These are phyloP conservation scores for Acipenser ruthenus DNA, from an alignment of 2,797 vertebrate species.

Conservation along the genomic window DNA sequence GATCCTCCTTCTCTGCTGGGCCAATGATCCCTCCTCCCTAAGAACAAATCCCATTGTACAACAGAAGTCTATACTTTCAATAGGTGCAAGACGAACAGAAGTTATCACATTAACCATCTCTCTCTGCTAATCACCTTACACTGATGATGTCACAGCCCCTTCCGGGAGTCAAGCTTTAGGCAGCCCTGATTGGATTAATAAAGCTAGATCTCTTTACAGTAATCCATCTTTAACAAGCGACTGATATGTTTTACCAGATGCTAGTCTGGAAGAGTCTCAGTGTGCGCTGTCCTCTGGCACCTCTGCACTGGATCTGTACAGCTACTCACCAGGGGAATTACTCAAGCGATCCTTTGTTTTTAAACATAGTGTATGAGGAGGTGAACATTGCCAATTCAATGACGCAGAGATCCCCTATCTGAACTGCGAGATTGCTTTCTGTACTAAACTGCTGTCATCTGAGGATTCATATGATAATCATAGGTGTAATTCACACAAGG, in stretches of 20 bases:
- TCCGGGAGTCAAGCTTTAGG: slow-evolving; percentile 22
- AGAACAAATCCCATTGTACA: too few relatives aligned
- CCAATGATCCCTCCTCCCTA: too few relatives aligned
- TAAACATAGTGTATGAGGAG: too few relatives aligned
- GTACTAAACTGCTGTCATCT: too few relatives aligned
- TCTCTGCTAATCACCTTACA: background rate
- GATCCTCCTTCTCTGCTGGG: too few relatives aligned
- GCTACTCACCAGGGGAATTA: background rate
- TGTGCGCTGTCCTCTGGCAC: background rate
- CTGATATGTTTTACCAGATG: slow-evolving; percentile 24
- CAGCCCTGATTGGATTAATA: slow-evolving; percentile 40
- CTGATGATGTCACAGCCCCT: background rate
- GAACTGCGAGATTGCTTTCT: too few relatives aligned
- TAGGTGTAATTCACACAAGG: too few relatives aligned
- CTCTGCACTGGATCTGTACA: slow-evolving; percentile 19
- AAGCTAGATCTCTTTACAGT: slow-evolving; percentile 32
- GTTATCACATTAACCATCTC: background rate
- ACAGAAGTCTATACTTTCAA: background rate
- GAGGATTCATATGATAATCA: too few relatives aligned
- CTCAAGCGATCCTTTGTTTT: too few relatives aligned
- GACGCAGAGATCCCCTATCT: too few relatives aligned
- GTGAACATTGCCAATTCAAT: too few relatives aligned
- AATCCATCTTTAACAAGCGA: slow-evolving; percentile 29
- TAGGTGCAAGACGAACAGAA: background rate
- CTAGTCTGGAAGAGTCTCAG: slow-evolving; percentile 16